These are phyloP conservation scores for Axinella damicornis DNA, from an alignment of 37 sponge, comb jelly and placozoan species.

Conservation along the genomic window DNA sequence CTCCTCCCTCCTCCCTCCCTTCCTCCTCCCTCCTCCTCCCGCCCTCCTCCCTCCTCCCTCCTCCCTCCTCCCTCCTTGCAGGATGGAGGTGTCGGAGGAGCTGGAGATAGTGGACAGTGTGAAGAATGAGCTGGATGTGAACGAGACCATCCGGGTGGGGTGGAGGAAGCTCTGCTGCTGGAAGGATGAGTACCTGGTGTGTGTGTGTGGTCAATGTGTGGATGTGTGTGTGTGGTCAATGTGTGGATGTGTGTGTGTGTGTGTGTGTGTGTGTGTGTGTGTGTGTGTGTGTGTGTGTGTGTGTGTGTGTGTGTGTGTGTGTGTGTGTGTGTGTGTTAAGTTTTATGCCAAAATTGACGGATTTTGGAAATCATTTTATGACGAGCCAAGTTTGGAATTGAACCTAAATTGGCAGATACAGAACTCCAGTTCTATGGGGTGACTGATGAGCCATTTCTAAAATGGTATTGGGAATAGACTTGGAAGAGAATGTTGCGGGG, in stretches of 20 bases:
- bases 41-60: background rate
- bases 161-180: conserved; percentile 32
- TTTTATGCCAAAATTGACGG: too few species aligned
- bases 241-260: too few species aligned
- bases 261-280: background rate
- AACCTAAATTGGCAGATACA: too few species aligned
- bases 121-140: conserved; percentile 2
- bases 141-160: background rate
- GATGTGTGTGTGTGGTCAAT: too few species aligned
- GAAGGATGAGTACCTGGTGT: background rate
- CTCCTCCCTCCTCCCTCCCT: background rate
- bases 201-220: too few species aligned
- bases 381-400: too few species aligned
- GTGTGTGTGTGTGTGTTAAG: conserved; percentile 14
- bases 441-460: too few species aligned
- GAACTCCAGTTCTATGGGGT: too few species aligned
- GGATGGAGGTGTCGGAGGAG: background rate
- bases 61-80: background rate
- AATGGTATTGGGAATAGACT: too few species aligned
- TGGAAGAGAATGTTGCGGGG: too few species aligned
- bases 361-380: too few species aligned
- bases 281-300: conserved; percentile 58
- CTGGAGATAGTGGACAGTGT: conserved; percentile 14
- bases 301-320: conserved; percentile 32
- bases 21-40: background rate